These are phyloP conservation scores for Tipula helvola DNA, from an alignment of 2,888 invertebrate species.

Conservation along the genomic window DNA sequence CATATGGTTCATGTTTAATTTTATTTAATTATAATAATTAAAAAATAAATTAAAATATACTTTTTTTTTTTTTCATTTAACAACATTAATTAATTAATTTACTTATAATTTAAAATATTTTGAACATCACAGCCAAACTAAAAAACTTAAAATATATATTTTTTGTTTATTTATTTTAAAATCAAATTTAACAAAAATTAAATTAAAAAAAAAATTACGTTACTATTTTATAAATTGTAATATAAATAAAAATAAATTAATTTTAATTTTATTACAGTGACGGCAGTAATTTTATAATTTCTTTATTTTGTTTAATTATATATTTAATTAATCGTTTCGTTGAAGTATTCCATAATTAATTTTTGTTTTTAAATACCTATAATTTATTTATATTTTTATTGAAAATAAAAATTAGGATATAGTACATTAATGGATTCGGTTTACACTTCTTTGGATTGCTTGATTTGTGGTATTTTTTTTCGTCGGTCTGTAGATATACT, in stretches of 20 bases:
- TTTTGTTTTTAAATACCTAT: background rate
- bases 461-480: background rate
- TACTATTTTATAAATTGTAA: background rate
- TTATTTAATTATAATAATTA: background rate
- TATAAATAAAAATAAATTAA: background rate
- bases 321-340: background rate
- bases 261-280: background rate
- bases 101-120: background rate
- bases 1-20: background rate
- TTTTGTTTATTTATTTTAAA: background rate
- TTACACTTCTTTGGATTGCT: background rate
- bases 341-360: background rate
- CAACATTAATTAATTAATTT: background rate
- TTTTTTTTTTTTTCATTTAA: background rate
- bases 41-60: background rate
- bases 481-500: background rate
- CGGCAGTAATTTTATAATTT: background rate
- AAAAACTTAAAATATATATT: background rate
- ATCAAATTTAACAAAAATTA: background rate
- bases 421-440: background rate
- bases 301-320: background rate
- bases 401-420: background rate
- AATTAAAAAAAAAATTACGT: background rate
- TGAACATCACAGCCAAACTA: constrained; percentile 4
- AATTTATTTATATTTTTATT: background rate